Percentiles rank a stretch among this genome's conserved stretches.
Conservation (phyloP, 1,140 invertebrate species). For the Brachionus manjavacas region DNA sequence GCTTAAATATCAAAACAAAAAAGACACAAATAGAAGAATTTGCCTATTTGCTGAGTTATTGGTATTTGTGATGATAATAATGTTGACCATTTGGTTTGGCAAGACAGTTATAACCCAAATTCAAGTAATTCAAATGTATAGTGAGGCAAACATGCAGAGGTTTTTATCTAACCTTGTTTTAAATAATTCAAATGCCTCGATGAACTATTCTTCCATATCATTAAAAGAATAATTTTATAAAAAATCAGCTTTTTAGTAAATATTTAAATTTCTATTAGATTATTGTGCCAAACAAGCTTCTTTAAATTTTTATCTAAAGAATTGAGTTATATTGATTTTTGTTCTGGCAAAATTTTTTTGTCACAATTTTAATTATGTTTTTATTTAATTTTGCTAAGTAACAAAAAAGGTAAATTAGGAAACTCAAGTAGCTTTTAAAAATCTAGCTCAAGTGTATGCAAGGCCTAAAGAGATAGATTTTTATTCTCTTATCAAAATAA, state of each 20-base stretch:
- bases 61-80: not conserved
- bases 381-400: not conserved
- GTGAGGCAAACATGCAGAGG: not conserved
- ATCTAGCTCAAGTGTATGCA: not conserved
- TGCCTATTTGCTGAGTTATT: not conserved
- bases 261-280: not conserved
- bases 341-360: not conserved
- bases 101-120: slow-evolving; percentile 8
- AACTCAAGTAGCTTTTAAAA: not conserved
- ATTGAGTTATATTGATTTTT: not conserved
- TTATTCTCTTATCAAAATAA: not conserved
- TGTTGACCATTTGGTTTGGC: slow-evolving; percentile 5
- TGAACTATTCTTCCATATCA: not conserved
- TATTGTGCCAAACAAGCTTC: not conserved
- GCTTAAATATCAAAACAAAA: not conserved
- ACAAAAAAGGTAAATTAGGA: not conserved
- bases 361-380: not conserved
- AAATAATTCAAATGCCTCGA: not conserved
- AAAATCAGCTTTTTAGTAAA: not conserved
- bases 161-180: not conserved
- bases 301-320: not conserved
- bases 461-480: not conserved
- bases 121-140: not conserved
- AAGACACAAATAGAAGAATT: not conserved
- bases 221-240: not conserved